Conservation (phyloP, 2,797 vertebrate genomes). For the Clamator glandarius region DNA sequence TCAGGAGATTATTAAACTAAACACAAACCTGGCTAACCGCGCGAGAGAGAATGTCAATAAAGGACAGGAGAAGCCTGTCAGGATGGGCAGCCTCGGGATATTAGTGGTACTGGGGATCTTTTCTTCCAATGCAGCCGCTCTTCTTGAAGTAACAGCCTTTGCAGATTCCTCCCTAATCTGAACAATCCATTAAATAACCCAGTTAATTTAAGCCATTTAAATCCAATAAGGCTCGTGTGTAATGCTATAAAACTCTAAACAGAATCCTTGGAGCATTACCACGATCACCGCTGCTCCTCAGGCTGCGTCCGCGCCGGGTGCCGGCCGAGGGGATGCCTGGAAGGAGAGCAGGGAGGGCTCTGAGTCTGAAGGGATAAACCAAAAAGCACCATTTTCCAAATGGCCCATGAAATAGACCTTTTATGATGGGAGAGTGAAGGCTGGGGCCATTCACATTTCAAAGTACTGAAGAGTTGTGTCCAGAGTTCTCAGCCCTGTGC, state of each 20-base stretch:
- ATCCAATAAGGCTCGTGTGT: conserved; percentile 69
- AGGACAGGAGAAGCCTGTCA: conserved; percentile 60
- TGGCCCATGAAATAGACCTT: neutral
- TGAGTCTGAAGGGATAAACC: neutral
- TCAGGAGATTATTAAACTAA: conserved; percentile 77
- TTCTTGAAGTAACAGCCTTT: conserved; percentile 50
- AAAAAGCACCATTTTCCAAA: neutral
- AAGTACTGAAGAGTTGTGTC: neutral
- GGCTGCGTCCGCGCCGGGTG: neutral
- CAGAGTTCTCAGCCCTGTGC: neutral
- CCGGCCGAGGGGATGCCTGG: rapidly evolving
- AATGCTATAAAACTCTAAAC: conserved; percentile 72
- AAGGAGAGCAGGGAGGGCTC: neutral
- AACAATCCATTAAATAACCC: conserved; percentile 71
- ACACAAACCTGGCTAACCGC: conserved; percentile 66
- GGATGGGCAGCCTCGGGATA: conserved; percentile 29
- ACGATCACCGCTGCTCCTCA: neutral
- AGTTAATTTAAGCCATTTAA: conserved; percentile 74
- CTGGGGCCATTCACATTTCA: neutral
- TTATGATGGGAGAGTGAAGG: neutral
- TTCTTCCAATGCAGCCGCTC: conserved; percentile 24
- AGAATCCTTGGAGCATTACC: conserved; percentile 64
- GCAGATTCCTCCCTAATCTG: conserved; percentile 69
- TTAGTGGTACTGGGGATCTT: conserved; percentile 22
- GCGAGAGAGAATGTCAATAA: conserved; percentile 16